A percentile compares a stretch with the other conserved stretches of the same genome.
These are phyloP conservation scores for Brachionus plicatilis DNA, from an alignment of 1,140 invertebrate species.

Conservation along the genomic window DNA sequence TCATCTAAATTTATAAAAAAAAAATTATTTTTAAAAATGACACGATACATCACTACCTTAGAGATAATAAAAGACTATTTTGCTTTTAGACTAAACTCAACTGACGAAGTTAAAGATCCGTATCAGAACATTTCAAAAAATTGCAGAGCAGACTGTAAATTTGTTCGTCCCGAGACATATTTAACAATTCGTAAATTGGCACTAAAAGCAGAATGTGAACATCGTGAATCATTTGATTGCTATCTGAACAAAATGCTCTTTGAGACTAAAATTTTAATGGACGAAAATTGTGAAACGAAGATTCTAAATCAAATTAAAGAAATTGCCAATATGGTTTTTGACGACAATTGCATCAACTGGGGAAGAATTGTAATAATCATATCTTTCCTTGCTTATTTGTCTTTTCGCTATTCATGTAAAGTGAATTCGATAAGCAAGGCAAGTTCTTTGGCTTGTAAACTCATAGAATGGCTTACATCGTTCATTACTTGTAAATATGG, in stretches of 20 bases:
- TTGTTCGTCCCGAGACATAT: background rate
- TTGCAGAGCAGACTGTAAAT: background rate
- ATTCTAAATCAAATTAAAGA: background rate
- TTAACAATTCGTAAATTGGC: constrained; percentile 5
- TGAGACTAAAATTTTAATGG: background rate
- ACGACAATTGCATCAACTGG: constrained; percentile 22
- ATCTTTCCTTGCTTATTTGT: background rate
- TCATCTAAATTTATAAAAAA: background rate
- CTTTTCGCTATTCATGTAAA: constrained; percentile 10
- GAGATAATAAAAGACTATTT: constrained; percentile 34
- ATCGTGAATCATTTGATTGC: constrained; percentile 1
- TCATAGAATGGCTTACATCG: constrained; percentile 10
- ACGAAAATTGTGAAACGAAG: background rate
- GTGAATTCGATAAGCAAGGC: constrained; percentile 10
- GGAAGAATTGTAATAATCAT: background rate
- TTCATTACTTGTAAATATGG: constrained; percentile 30
- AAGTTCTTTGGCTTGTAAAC: background rate
- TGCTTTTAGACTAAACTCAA: background rate
- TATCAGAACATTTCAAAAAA: background rate
- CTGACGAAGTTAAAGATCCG: background rate
- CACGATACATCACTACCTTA: constrained; percentile 8
- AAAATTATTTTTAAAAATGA: constrained; percentile 5
- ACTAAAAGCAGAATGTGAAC: background rate
- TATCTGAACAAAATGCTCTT: constrained; percentile 1
- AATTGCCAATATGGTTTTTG: constrained; percentile 10